Percentiles rank a stretch among this genome's conserved stretches.
phyloP scores from a whole-genome alignment of 2,113 vertebrate genomes.

The Centropristis striata region DNA sequence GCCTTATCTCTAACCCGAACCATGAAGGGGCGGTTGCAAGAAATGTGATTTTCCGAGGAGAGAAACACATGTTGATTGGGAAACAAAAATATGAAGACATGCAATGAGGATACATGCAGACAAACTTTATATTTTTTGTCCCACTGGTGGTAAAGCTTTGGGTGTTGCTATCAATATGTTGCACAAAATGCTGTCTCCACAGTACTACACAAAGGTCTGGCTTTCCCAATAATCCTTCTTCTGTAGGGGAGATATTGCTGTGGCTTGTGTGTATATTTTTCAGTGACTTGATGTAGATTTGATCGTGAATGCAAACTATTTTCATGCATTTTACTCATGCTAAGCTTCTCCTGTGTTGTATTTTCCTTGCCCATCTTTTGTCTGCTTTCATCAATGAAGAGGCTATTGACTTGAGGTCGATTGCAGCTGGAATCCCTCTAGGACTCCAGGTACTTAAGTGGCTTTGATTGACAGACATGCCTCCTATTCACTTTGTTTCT shows the following conservation, averaged over 20 bases:
- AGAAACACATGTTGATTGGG: no score
- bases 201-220: no score
- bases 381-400: conserved; percentile 69
- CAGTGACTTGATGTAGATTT: background rate
- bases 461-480: conserved; percentile 69
- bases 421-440: conserved; percentile 55
- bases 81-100: no score
- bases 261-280: background rate
- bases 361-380: conserved; percentile 4
- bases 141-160: background rate
- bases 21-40: no score
- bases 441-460: conserved; percentile 60
- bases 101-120: no score
- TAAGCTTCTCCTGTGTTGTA: conserved; percentile 9
- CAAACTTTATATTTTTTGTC: background rate
- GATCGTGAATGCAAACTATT: background rate
- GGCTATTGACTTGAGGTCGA: conserved; percentile 66
- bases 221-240: no score
- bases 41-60: no score
- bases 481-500: conserved; percentile 30
- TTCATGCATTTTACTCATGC: background rate
- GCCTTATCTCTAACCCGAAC: no score
- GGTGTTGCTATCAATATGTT: background rate
- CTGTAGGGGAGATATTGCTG: background rate
- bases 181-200: background rate